Percentiles rank a stretch among this genome's conserved stretches.
Conservation (phyloP, 2,797 vertebrate genomes). For the Danio kyathit region DNA sequence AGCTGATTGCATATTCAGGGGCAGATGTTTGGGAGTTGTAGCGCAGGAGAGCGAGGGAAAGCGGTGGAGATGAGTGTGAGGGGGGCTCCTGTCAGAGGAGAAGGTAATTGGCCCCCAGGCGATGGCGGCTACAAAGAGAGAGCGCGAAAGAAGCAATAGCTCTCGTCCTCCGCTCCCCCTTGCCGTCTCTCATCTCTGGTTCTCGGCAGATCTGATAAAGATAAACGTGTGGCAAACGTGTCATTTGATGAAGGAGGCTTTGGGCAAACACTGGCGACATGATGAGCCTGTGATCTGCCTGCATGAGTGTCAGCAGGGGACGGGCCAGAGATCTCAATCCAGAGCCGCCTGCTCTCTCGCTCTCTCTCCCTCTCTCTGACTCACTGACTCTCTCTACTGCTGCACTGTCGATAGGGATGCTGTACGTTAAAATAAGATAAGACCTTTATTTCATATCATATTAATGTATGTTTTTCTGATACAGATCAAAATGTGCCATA, state of each 20-base stretch:
- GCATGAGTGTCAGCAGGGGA: conserved; percentile 80
- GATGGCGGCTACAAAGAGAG: conserved; percentile 75
- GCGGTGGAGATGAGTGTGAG: conserved; percentile 66
- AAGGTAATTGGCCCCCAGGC: conserved; percentile 88
- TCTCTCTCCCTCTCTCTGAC: conserved; percentile 17
- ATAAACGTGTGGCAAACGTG: conserved; percentile 87
- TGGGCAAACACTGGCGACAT: conserved; percentile 85
- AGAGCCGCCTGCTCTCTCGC: conserved; percentile 55
- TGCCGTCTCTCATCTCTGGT: conserved; percentile 69
- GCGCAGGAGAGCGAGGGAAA: conserved; percentile 63
- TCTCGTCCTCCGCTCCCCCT: conserved; percentile 60
- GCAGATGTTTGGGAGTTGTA: conserved; percentile 79
- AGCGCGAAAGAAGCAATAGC: conserved; percentile 58
- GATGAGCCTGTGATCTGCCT: conserved; percentile 86
- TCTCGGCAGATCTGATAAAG: conserved; percentile 84
- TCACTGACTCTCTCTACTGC: conserved; percentile 24
- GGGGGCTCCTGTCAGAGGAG: conserved; percentile 80
- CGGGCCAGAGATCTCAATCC: conserved; percentile 80
- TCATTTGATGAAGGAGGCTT: conserved; percentile 85
- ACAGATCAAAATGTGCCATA: neutral
- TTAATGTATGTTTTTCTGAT: neutral
- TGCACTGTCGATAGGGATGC: neutral
- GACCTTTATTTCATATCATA: neutral
- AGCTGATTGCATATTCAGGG: conserved; percentile 84
- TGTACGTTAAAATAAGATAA: neutral